Percentiles rank a stretch among this genome's conserved stretches.
Conservation (phyloP, 2,797 vertebrate genomes). For the Tenualosa thibaudeaui region DNA sequence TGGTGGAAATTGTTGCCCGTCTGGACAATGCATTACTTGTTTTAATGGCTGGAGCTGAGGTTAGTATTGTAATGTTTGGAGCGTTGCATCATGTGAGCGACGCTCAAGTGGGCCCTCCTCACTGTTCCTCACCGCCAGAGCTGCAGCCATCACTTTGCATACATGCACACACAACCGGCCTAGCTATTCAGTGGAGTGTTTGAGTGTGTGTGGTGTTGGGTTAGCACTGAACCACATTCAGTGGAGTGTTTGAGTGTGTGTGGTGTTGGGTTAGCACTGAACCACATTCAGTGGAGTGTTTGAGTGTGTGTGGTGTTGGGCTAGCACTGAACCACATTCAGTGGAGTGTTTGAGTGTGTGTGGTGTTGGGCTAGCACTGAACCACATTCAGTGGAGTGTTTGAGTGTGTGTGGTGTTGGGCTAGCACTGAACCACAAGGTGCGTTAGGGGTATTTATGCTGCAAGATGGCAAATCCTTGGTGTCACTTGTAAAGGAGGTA, state of each 20-base stretch:
- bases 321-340: background rate
- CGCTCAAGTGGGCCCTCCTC: background rate
- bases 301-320: too few species aligned
- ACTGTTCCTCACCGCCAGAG: background rate
- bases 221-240: background rate
- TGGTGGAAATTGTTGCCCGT: background rate
- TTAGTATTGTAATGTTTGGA: slow-evolving; percentile 27
- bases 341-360: too few species aligned
- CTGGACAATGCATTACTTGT: slow-evolving; percentile 28
- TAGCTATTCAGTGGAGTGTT: background rate
- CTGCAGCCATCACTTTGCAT: background rate
- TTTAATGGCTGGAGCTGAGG: slow-evolving; percentile 24
- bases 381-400: too few species aligned
- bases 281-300: background rate
- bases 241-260: too few species aligned
- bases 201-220: too few species aligned
- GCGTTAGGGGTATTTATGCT: background rate
- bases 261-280: too few species aligned
- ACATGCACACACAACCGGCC: background rate
- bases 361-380: too few species aligned
- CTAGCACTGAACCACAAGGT: too few species aligned
- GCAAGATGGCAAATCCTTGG: background rate
- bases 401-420: too few species aligned
- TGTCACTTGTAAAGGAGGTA: too few species aligned
- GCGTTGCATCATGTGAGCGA: slow-evolving; percentile 1